These are phyloP conservation scores for Hartigia nigra DNA, from an alignment of 2,888 invertebrate genomes.

Conservation along the genomic window DNA sequence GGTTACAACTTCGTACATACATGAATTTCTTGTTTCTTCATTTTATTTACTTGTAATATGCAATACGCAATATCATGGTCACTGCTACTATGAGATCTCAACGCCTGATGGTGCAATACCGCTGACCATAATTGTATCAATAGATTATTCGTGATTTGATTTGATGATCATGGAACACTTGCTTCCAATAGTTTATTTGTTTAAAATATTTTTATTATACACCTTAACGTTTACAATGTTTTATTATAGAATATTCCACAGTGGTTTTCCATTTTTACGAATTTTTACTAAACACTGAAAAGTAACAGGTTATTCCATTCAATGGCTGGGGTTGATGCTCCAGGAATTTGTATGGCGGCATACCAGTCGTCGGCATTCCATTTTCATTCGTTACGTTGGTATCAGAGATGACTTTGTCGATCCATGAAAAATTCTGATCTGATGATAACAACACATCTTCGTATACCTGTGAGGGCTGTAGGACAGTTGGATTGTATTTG, in stretches of 20 bases:
- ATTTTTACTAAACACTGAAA: constrained; percentile 58
- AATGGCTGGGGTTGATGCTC: constrained; percentile 53
- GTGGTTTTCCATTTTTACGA: constrained; percentile 6
- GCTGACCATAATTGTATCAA: no score
- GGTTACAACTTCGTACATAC: no score
- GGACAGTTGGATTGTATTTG: not conserved
- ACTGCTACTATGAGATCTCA: no score
- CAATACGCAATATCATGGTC: no score
- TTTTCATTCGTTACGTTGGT: constrained; percentile 25
- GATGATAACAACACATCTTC: constrained; percentile 60
- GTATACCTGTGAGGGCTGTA: constrained; percentile 49
- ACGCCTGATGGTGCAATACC: no score
- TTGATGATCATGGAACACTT: no score
- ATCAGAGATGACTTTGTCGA: constrained; percentile 40
- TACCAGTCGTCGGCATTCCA: constrained; percentile 17
- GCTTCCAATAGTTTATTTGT: no score
- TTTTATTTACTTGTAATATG: no score
- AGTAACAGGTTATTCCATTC: constrained; percentile 57
- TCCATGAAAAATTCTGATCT: constrained; percentile 53
- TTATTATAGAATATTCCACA: constrained; percentile 21
- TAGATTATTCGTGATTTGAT: no score
- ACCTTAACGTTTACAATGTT: not conserved
- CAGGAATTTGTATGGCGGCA: constrained; percentile 48
- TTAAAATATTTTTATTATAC: not conserved
- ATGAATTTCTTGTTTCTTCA: no score